Evolutionary conservation across 2,888 invertebrate species (phyloP), one percentile per base, ranked within the genome.

Genomic region (Monopis laevigella): DNA sequence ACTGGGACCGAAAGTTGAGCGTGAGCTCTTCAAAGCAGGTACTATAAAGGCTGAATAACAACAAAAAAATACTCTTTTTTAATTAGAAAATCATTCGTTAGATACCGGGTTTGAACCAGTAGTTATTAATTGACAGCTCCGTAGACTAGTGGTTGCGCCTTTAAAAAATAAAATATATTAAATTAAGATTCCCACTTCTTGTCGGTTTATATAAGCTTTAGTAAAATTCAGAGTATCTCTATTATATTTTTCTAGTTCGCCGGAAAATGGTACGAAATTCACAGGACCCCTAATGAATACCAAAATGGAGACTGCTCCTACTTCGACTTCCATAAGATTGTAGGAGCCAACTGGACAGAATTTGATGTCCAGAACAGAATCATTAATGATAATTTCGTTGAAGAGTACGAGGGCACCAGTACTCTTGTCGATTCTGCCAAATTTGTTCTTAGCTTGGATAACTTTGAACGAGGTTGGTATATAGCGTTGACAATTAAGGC

Each of bases 181-280:
- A n/a, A n/a, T n/a, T n/a, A n/a, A n/a, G n/a, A n/a, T n/a, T n/a
- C n/a, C n/a, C n/a, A n/a, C n/a, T n/a, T n/a, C n/a, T n/a, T n/a
- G n/a, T n/a, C n/a, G n/a, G n/a, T n/a, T n/a, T n/a, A n/a, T n/a
- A n/a, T n/a, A n/a, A n/a, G n/a, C n/a, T n/a, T n/a, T n/a, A n/a
- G n/a, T n/a, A n/a, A 24, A 24, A 10, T 24, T 6, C 24, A 7
- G 6, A 24, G 10, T 24, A 24, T 24, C 10, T 24, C 24, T 24
- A 10, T 24, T 24, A 12, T 21, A 34, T 46, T 39, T 43, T 47
- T 36, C 32, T 49, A 77, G 77, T 68, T 73, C 42, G 17, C 52
- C 29, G 71, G 70, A 28, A 48, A 39, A 40, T 78, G 75, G 77
- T 55, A 59, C 47, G 73, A 70, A 34, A 43, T 59, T 11, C 46